Base-by-base conservation (phyloP, 2,797 vertebrate genomes). In the Molossus molossus region DNA sequence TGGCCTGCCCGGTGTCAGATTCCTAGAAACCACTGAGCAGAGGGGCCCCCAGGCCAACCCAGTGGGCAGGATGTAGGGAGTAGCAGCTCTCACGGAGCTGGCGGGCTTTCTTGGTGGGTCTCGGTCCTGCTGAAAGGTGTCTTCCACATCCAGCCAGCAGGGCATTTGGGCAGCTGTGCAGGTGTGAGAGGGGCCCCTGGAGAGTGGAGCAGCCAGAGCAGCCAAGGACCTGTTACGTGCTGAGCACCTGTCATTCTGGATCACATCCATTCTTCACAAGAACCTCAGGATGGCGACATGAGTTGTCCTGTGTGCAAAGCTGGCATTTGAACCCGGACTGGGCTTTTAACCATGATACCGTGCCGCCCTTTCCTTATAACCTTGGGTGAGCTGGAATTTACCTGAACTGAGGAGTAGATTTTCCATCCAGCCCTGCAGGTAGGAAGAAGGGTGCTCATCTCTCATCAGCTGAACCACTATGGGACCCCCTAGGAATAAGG, bases 401-500 rank as follows among this genome's bases (percentile, higher is more conserved):
- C 53, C 29, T 73, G 64, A 50, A 21, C 40, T 60, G 9, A 33
- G 9, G 13, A 64, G 33, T 25, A 62, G 77, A 18, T n/a, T 15
- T 5, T 29, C 67, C 23, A 29, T 2, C 58, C 33, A 62, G 58
- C 29, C 27, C 53, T 18, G 1, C 1, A 0, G 21, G 40, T 17
- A n/a, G 5, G 15, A 80, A 70, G 27, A 8, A 70, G 29, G 37
- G 65, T 20, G 18, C 6, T 75, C 25, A 9, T n/a, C 10, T 79
- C 3, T 29, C 6, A 3, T 14, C 60, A 9, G 9, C 1, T 33
- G 33, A 55, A 23, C 14, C 2, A n/a, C 50, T 14, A 0, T 1
- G n/a, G 73, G 55, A 75, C 13, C 20, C 55, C n/a, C 3, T 58
- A 64, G 57, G 65, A 76, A 12, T n/a, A 87, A 62, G 55, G 5